Evolutionary conservation across 2,113 vertebrate genomes (phyloP), one percentile per base, ranked within the genome.

Genomic region (Saguinus midas): DNA sequence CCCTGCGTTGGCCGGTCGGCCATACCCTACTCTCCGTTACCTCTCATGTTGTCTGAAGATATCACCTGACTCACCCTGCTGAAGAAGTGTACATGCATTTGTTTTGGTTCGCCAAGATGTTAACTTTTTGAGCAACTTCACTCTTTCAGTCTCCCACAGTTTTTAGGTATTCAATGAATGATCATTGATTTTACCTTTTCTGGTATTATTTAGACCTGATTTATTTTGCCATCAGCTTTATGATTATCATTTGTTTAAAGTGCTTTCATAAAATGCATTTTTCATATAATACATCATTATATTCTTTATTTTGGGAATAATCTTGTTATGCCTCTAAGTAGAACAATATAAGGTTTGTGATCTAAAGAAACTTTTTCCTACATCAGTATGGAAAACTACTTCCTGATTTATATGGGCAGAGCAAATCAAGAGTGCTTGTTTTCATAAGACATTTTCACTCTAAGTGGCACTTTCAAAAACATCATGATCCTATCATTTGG

Each of bases 381-480:
- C 58, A 89, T 97, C 61, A 84, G 58, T 86, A 93, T 91, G 82
- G 78, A 94, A 96, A 86, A 73, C 93, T 50, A 1, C 86, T 94
- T 97, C 89, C 88, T 94, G 91, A 82, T 48, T 81, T 91, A 58
- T 70, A n/a, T 87, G 64, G 37, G 72, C 81, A 84, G 52, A 83
- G 25, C 68, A 85, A 94, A 84, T 52, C 80, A 86, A 78, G 87
- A 92, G 80, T 18, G 8, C 64, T 94, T 96, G 70, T 92, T 96
- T 96, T 94, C 83, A 78, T 85, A 91, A 95, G 80, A 94, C 72
- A 75, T 87, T 94, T 92, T 93, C 45, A 0, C 23, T 94, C 86
- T 94, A 96, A 96, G 94, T 97, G 91, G 93, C 48, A 91, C 86
- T 97, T 96, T 76, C 81, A 93, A 93, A 97, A 97, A 94, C 66